Evolutionary conservation across 2,888 invertebrate species (phyloP), one percentile per base, ranked within the genome.

Genomic region (Oeneis ivallda): DNA sequence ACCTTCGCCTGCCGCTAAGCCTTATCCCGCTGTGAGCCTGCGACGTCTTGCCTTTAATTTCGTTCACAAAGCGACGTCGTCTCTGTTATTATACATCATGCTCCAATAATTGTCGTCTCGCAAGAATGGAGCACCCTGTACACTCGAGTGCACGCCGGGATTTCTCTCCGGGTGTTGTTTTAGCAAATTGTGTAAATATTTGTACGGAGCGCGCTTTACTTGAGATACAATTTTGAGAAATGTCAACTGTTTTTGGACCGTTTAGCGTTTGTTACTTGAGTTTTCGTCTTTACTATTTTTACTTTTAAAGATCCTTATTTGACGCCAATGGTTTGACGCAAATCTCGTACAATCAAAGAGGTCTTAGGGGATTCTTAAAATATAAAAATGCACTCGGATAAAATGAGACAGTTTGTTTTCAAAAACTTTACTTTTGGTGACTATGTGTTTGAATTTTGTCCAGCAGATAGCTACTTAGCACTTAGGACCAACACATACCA

Each of bases 51-150:
- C 76, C 79, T 85, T 82, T 83, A 84, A 84, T 84, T 84, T 80
- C 73, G 79, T 76, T 73, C 72, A 81, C 81, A 82, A 83, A 82
- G 77, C 76, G 76, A 73, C 72, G 71, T 72, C 73, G 70, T 71
- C 71, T 73, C 69, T 72, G 74, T 67, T 70, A 66, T 83, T 82
- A 80, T 80, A 81, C 80, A 81, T 83, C 82, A 83, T 78, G 83
- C 79, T 80, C 80, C 82, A 83, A 83, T 83, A 83, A 84, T 82
- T 77, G 75, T 75, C 77, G 77, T 79, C 76, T 77, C 75, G 73
- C 75, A 75, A 80, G 77, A 80, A 81, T 79, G 74, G 72, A 72
- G 70, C 70, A 69, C 50, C 68, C 73, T 73, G 76, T 76, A 59
- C 34, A 37, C 47, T 54, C 66, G 43, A 74, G 67, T 72, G 65